Percentiles rank a stretch among this genome's conserved stretches.
Conservation (phyloP, 1,140 invertebrate genomes). For the Vollenhovia emeryi region DNA sequence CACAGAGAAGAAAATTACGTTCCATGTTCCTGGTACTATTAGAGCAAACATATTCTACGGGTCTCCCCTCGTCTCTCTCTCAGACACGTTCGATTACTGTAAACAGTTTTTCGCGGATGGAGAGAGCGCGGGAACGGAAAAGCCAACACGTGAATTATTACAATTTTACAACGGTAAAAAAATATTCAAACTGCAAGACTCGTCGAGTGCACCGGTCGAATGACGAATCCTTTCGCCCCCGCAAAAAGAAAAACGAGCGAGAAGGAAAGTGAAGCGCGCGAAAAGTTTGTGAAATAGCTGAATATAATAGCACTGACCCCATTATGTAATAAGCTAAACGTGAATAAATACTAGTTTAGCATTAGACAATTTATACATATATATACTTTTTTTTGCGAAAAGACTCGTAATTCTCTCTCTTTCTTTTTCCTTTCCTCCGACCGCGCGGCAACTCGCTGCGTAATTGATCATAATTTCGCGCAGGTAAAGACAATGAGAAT, state of each 20-base stretch:
- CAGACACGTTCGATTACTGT: constrained; percentile 51
- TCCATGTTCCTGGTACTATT: constrained; percentile 55
- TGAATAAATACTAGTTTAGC: constrained; percentile 1
- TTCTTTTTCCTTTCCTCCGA: neutral
- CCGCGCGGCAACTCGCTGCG: neutral
- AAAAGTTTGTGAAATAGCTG: neutral
- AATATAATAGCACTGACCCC: neutral
- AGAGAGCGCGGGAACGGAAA: constrained; percentile 25
- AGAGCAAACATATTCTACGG: constrained; percentile 62
- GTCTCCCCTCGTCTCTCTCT: constrained; percentile 38
- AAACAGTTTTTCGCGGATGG: constrained; percentile 41
- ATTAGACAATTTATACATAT: neutral
- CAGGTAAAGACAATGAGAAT: constrained; percentile 1
- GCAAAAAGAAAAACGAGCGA: neutral
- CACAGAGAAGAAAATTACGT: constrained; percentile 63
- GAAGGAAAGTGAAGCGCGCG: neutral
- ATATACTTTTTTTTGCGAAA: neutral
- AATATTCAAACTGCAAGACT: constrained; percentile 19
- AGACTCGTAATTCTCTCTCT: neutral
- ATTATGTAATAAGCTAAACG: neutral
- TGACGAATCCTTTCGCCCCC: neutral
- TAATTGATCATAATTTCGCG: constrained; percentile 4
- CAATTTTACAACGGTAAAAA: constrained; percentile 30
- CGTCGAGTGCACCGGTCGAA: neutral
- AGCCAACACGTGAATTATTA: constrained; percentile 47